Conservation (phyloP, 2,797 vertebrate genomes). For the Lutjanus argentimaculatus region DNA sequence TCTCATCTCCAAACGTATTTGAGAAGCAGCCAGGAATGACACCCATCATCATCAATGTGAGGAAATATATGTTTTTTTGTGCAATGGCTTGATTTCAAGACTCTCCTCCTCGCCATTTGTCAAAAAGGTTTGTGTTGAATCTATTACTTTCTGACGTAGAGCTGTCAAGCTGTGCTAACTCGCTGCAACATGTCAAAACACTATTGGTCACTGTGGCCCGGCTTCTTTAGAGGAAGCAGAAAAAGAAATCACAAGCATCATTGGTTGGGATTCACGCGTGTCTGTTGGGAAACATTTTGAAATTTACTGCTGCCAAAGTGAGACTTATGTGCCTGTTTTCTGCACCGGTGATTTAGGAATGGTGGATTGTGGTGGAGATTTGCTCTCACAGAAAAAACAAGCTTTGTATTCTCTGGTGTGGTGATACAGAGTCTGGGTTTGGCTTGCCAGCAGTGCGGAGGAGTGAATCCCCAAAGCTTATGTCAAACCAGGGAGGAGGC, state of each 20-base stretch:
- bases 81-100: constrained; percentile 18
- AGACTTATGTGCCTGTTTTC: constrained; percentile 62
- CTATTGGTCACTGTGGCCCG: constrained; percentile 31
- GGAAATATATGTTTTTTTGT: constrained; percentile 27
- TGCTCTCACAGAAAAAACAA: constrained; percentile 65
- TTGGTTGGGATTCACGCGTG: constrained; percentile 43
- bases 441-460: constrained; percentile 57
- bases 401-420: constrained; percentile 61
- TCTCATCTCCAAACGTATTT: constrained; percentile 37
- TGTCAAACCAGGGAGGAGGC: constrained; percentile 69
- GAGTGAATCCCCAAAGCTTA: constrained; percentile 62
- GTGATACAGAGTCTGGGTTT: constrained; percentile 46
- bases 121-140: constrained; percentile 38
- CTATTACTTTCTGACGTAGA: constrained; percentile 27
- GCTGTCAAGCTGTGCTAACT: constrained; percentile 35
- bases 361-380: constrained; percentile 61
- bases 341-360: constrained; percentile 66
- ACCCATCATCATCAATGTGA: constrained; percentile 46
- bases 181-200: constrained; percentile 27
- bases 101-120: constrained; percentile 35
- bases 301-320: constrained; percentile 57
- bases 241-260: constrained; percentile 34
- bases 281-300: constrained; percentile 65
- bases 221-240: constrained; percentile 20
- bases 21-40: constrained; percentile 51